Evolutionary conservation across 2,797 vertebrate species (phyloP), one percentile per base, ranked within the genome.

Genomic region (Sciurus vulgaris): DNA sequence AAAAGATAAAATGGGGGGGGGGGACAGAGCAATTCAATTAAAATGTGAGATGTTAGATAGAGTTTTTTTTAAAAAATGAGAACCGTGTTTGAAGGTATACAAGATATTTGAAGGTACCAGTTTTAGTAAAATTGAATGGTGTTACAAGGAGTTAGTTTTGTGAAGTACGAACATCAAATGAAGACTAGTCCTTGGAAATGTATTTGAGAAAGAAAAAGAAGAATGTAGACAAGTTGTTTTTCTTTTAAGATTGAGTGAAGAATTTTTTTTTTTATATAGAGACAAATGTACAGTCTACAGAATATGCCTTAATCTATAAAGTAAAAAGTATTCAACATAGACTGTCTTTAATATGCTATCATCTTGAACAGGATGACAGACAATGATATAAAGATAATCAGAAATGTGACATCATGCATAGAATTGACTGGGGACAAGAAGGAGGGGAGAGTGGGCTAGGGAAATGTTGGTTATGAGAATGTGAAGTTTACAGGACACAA

Each of bases 291-390:
- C 11, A 20, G 44, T 78, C 22, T 70, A 51, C 9, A 93, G 56
- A 2, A 70, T 73, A 8, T 30, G n/a, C 15, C 63, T 82, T 84
- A 67, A 84, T n/a, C 67, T 28, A 93, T 7, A 77, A 92, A 93
- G n/a, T 86, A 76, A 89, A 61, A 67, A 79, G 79, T 67, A 67
- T n/a, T 67, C 24, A 95, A 85, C 14, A 85, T 59, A 81, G 63
- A 84, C 76, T 35, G 28, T 74, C 38, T 73, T 41, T 79, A 69
- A 63, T 47, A 54, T 83, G 63, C 24, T 77, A 93, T 11, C 41
- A 81, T 94, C 44, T 92, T 86, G 76, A 96, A 96, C 89, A 87
- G 85, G 59, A 67, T 41, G 49, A 84, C 38, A 33, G 15, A 47
- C 7, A 28, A 72, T 10, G 10, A 93, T 41, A 38, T 35, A 56